Evolutionary conservation across 2,113 vertebrate genomes (phyloP), one percentile per base, ranked within the genome.

Genomic region (Marcusenius ussheri): DNA sequence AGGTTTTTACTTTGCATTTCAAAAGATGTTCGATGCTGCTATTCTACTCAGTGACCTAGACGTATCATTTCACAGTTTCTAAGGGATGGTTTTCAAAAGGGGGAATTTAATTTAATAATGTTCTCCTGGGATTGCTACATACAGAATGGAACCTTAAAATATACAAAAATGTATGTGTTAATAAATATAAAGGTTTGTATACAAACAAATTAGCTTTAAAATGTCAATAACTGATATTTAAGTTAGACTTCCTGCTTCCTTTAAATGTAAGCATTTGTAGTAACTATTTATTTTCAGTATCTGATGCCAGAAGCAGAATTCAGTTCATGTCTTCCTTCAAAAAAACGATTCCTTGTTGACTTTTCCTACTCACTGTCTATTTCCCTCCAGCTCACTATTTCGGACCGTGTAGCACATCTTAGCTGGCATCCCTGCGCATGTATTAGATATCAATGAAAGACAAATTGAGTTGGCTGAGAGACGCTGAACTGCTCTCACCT

Each of bases 1-100:
- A 89, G 42, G 91, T 94, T 96, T 94, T 95, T 95, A 84, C 93
- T 94, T 93, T 91, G 91, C 94, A 90, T 95, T 94, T 93, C 89
- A 91, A 95, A 95, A 93, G 89, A 88, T 66, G 50, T 93, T 92
- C 92, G 92, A 89, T 91, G 88, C 92, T 35, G 88, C 39, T 92
- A 88, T 47, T 92, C 51, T 83, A 58, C 91, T 91, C 51, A 7
- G 51, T 93, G 87, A 88, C 91, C 77, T 45, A 58, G 53, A 93
- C 39, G 5, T 35, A 27, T 50, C 46, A 51, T 89, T 80, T 80
- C 31, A 50, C 19, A n/a, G 66, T 83, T 83, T 80, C 10, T 39
- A 24, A 15, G 49, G 62, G 24, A 24, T 56, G 13, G 31, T 42
- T 66, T 62, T 58, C 27, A 80, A 80, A 80, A 42, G 35, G 13